A percentile compares a stretch with the other conserved stretches of the same genome.
Conservation (phyloP, 2,113 vertebrate species). For the Dipodomys spectabilis region DNA sequence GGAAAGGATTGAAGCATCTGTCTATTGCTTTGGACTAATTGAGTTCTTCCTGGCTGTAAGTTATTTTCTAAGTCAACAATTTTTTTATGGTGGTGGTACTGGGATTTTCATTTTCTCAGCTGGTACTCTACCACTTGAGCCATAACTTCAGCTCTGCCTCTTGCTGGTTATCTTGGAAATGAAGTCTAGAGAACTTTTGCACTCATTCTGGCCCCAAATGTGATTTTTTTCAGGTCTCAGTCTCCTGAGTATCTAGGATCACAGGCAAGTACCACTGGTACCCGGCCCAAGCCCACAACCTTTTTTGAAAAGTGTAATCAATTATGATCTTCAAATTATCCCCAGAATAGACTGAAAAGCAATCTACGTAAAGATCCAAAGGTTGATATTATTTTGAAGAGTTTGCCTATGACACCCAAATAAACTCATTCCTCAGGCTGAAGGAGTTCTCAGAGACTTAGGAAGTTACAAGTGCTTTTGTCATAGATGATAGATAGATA, state of each 20-base stretch:
- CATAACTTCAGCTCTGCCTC: too few species aligned
- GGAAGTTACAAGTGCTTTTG: neutral
- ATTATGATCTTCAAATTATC: neutral
- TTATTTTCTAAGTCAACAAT: conserved; percentile 34
- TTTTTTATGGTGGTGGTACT: neutral
- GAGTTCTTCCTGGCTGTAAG: conserved; percentile 14
- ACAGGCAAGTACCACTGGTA: too few species aligned
- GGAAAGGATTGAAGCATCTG: neutral
- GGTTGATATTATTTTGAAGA: neutral
- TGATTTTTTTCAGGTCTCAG: too few species aligned
- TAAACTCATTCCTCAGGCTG: neutral
- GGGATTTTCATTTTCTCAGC: too few species aligned
- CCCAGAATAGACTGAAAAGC: neutral
- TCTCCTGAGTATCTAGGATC: too few species aligned
- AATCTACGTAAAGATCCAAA: neutral
- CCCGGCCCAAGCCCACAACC: too few species aligned
- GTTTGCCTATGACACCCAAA: neutral
- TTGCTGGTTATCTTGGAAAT: too few species aligned
- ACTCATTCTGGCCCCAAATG: too few species aligned
- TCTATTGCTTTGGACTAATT: neutral
- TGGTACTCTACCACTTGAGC: too few species aligned
- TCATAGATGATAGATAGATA: neutral
- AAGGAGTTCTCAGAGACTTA: neutral
- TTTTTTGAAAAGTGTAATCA: neutral
- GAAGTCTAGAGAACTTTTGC: too few species aligned